Base-by-base conservation (phyloP, 2,888 invertebrate species). In the Drosophila rellima region DNA sequence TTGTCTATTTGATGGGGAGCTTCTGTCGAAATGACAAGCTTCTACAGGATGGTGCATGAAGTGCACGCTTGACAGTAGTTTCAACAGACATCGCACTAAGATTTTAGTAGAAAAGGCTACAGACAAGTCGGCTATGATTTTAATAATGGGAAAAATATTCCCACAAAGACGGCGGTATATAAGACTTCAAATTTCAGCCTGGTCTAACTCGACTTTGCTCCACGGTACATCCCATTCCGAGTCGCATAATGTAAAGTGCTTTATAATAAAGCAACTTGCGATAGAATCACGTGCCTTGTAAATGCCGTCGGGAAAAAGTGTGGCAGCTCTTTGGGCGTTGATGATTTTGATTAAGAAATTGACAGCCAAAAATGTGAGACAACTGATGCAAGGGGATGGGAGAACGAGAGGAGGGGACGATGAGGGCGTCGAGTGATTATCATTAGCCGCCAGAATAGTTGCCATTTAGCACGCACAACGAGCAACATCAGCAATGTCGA, bases 401-500 rank as follows among this genome's bases (percentile, higher is more conserved):
- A 13, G 7, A 29, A 42, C 3, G 8, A n/a, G 2, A 13, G 7
- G 23, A 42, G 2, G 8, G n/a, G 51, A 17, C 17, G 15, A 4
- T 8, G n/a, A 10, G 63, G 51, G 55, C 62, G 81, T 56, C 61
- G 73, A 88, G 86, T 88, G 89, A 82, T 86, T 83, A 82, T 82
- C 87, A 83, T 88, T 88, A 82, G 81, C 78, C 81, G 78, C 70
- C 82, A 69, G 89, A 83, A 75, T 70, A 69, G 82, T 72, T 78
- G 70, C 84, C 81, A 80, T 83, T 87, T 83, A 76, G 76, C 89
- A 87, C 79, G 82, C 85, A 84, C 82, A 84, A 78, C 70, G 70
- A 74, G 57, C 66, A 47, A 51, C 52, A 56, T 11, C 29, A 61
- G 42, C 69, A 67, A 6, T 47, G 56, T 10, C 51, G 50, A 45